Base-by-base conservation (phyloP, 2,113 vertebrate species). In the Ptyas mucosa region DNA sequence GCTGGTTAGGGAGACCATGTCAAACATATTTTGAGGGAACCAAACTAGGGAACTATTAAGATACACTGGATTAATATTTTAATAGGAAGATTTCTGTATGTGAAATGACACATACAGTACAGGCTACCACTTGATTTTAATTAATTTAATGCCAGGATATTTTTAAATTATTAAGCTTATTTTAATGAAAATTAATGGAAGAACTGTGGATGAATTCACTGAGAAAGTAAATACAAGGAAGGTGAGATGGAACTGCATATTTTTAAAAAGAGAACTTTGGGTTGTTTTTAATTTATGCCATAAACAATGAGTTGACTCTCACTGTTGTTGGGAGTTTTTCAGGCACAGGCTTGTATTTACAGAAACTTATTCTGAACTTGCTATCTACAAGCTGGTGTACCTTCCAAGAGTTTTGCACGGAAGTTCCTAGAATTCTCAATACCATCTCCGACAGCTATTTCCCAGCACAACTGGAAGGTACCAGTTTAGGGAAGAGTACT, bases 71-170 rank as follows among this genome's bases (percentile, higher is more conserved):
- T 15, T 14, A 75, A 34, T 34, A 34, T 75, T 75, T 75, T 75
- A 75, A 75, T 18, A 75, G 5, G 0, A 75, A 75, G n/a, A 34
- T 34, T 75, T 75, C n/a, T 75, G 14, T 69, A 69, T 34, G 12
- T 93, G 94, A 3, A 86, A 95, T 91, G 81, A n/a, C n/a, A n/a
- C n/a, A n/a, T n/a, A n/a, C n/a, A n/a, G n/a, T n/a, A n/a, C n/a
- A n/a, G n/a, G n/a, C n/a, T n/a, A n/a, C 93, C 94, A 87, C 75
- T 29, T 95, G 20, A 87, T 93, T 96, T 93, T 91, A 43, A 0
- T 92, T 57, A 87, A 95, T 34, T 43, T 15, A 92, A 92, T 90
- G 91, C 69, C 87, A 21, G n/a, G 69, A 54, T 90, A 51, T 85
- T 92, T 69, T 69, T n/a, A 34, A 75, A 34, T 75, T 34, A 54